These are phyloP conservation scores for Notothenia rossii DNA, from an alignment of 2,113 vertebrate species.

Conservation along the genomic window DNA sequence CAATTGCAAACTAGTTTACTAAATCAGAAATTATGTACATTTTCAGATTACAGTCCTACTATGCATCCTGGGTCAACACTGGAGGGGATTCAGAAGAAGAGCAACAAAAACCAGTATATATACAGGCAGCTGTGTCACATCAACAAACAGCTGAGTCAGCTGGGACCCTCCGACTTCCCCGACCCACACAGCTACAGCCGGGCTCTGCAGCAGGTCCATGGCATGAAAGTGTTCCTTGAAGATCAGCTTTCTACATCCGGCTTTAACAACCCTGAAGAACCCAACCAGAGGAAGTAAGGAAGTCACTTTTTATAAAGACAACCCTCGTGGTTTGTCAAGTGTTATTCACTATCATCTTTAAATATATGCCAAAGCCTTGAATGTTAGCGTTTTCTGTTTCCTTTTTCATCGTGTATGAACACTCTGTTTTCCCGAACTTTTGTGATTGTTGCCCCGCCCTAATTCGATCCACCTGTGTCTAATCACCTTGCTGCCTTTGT, in stretches of 20 bases:
- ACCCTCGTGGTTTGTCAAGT: no score
- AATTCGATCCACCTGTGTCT: no score
- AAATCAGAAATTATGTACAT: neutral
- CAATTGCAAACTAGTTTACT: neutral
- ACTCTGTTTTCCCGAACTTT: no score
- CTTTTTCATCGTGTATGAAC: no score
- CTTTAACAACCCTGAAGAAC: conserved; percentile 36
- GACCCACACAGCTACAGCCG: conserved; percentile 78
- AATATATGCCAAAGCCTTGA: neutral
- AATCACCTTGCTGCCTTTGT: no score
- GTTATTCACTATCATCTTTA: neutral
- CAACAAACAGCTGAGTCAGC: conserved; percentile 82
- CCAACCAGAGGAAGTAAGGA: conserved; percentile 37
- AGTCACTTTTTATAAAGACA: neutral
- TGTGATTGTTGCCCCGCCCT: no score
- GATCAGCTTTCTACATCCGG: conserved; percentile 51
- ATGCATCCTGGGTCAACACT: conserved; percentile 43
- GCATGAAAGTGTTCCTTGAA: conserved; percentile 85
- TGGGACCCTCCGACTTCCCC: conserved; percentile 83
- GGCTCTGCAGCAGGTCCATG: conserved; percentile 86
- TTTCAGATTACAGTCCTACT: conserved; percentile 55
- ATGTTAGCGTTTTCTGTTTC: neutral
- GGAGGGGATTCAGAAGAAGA: conserved; percentile 72
- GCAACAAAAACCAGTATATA: conserved; percentile 83
- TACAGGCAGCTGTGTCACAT: conserved; percentile 87